Conservation (phyloP, 1,140 invertebrate genomes). For the Metopolophium dirhodum region DNA sequence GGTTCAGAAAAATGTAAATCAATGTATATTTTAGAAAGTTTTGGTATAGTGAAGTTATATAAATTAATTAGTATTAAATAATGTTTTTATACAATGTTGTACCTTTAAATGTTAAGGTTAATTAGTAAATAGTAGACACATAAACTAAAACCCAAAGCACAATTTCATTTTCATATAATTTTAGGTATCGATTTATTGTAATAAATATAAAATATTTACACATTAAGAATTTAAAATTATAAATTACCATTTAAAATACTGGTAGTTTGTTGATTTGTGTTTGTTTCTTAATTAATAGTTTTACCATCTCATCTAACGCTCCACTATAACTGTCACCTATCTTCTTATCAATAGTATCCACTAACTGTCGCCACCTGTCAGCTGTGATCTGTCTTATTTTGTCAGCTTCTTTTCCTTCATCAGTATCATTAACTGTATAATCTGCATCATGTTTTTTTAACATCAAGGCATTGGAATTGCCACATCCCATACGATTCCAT, state of each 20-base stretch:
- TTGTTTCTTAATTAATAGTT: constrained; percentile 38
- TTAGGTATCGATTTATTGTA: background rate
- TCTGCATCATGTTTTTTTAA: constrained; percentile 49
- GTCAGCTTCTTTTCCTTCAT: constrained; percentile 42
- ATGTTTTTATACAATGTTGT: background rate
- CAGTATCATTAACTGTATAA: constrained; percentile 1
- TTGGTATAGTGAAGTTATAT: background rate
- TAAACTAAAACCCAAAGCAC: background rate
- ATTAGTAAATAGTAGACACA: background rate
- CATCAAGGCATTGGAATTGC: constrained; percentile 36
- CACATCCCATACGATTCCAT: constrained; percentile 38
- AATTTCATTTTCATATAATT: background rate
- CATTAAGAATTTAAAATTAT: background rate
- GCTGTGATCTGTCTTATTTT: constrained; percentile 48
- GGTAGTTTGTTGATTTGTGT: constrained; percentile 36
- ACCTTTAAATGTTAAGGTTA: background rate
- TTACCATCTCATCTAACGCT: constrained; percentile 42
- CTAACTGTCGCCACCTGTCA: constrained; percentile 44
- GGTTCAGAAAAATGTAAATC: background rate
- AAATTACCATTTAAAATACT: constrained; percentile 12
- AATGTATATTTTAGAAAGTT: background rate
- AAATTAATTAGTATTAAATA: background rate
- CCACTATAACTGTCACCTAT: constrained; percentile 54
- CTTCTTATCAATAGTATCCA: constrained; percentile 47
- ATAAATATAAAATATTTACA: constrained; percentile 22